These are phyloP conservation scores for Nibea albiflora DNA, from an alignment of 2,113 vertebrate species.

Conservation along the genomic window DNA sequence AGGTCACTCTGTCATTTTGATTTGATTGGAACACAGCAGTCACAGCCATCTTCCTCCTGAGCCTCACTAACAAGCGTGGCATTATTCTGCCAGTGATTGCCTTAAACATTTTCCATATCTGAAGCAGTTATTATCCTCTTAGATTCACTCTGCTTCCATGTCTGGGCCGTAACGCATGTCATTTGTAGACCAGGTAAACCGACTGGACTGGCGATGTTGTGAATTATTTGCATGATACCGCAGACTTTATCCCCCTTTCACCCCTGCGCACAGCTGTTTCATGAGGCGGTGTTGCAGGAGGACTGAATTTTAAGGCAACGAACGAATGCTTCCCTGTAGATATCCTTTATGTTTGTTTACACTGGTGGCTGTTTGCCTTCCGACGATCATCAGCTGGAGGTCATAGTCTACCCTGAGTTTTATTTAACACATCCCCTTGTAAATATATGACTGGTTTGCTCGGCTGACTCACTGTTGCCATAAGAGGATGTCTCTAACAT, in stretches of 20 bases:
- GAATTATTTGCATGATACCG: constrained; percentile 9
- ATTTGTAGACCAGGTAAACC: constrained; percentile 17
- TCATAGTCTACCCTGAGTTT: constrained; percentile 52
- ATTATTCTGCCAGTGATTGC: constrained; percentile 39
- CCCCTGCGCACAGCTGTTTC: background rate
- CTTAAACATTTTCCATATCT: constrained; percentile 40
- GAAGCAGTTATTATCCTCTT: constrained; percentile 43
- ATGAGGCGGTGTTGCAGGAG: background rate
- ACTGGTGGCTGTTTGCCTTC: constrained; percentile 38
- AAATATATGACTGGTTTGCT: constrained; percentile 52
- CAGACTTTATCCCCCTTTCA: constrained; percentile 16
- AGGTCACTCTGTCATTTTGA: constrained; percentile 79
- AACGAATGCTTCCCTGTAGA: background rate
- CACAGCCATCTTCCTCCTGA: constrained; percentile 66
- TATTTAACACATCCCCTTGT: constrained; percentile 45
- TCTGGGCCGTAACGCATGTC: background rate
- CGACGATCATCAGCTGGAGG: constrained; percentile 51
- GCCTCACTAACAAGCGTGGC: constrained; percentile 70
- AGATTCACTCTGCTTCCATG: constrained; percentile 30
- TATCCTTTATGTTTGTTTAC: constrained; percentile 52
- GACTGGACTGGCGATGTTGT: background rate
- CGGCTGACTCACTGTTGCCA: constrained; percentile 54
- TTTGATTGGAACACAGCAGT: constrained; percentile 78
- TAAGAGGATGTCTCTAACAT: constrained; percentile 14
- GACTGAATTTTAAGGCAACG: background rate